These are phyloP conservation scores for Malurus alboscapulatus DNA, from an alignment of 2,113 vertebrate genomes.

Conservation along the genomic window DNA sequence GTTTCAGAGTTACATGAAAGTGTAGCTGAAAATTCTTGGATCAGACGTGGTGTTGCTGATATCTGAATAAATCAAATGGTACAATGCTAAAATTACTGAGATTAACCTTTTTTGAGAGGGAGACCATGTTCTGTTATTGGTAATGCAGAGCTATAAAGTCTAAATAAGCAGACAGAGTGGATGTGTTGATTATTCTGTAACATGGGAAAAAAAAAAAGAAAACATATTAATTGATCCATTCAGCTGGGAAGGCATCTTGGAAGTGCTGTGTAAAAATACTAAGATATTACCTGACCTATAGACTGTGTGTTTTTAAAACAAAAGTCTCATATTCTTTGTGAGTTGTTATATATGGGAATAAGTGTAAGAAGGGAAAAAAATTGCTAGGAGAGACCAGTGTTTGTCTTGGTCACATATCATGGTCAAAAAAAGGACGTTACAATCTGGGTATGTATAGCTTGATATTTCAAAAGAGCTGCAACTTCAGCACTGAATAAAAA, in stretches of 20 bases:
- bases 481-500: not conserved
- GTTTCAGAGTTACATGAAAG: not conserved
- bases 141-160: not conserved
- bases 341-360: not conserved
- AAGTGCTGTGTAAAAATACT: not conserved
- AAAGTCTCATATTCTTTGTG: not conserved
- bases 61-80: not conserved
- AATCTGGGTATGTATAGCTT: not conserved
- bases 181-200: not conserved
- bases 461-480: not conserved
- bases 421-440: not conserved
- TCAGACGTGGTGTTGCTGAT: not conserved
- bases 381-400: not conserved
- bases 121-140: not conserved
- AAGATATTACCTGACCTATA: not conserved
- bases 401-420: accelerated
- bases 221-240: not conserved
- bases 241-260: not conserved
- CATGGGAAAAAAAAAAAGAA: not conserved
- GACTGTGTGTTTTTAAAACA: not conserved
- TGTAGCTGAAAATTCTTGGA: not conserved
- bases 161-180: not conserved
- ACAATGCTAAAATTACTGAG: not conserved
- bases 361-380: not conserved
- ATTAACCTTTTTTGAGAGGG: not conserved